Evolutionary conservation across 2,797 vertebrate genomes (phyloP).

Genomic region (Pterois miles): DNA sequence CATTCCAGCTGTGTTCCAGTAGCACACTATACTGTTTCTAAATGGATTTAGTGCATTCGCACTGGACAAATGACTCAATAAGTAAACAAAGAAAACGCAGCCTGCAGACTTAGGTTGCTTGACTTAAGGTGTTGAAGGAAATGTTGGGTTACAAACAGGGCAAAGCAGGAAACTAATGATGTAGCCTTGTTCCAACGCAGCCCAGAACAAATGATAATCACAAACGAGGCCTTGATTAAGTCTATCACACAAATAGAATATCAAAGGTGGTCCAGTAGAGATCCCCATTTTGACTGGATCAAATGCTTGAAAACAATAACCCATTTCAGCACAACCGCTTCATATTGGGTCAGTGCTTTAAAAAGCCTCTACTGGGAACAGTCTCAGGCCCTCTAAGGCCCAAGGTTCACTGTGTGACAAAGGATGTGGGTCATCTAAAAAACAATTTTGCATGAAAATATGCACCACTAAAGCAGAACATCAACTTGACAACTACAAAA

Average conservation of each 20-base stretch:
- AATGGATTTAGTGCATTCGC: background rate
- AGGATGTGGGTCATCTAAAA: background rate
- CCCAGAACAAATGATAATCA: too few species aligned
- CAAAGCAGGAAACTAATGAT: background rate
- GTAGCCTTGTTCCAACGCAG: background rate
- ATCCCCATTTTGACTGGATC: background rate
- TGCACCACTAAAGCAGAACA: too few species aligned
- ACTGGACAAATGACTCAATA: background rate
- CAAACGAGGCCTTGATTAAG: too few species aligned
- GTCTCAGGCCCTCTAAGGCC: background rate
- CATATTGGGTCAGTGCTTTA: background rate
- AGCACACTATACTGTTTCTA: background rate
- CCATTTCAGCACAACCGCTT: background rate
- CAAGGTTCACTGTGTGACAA: background rate
- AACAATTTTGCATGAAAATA: background rate
- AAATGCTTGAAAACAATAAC: background rate
- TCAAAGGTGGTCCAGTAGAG: background rate
- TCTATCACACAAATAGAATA: background rate
- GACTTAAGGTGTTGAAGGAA: background rate
- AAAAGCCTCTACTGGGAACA: background rate
- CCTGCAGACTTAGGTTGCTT: background rate
- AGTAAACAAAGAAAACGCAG: background rate
- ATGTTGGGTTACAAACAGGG: background rate
- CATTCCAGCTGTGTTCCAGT: background rate
- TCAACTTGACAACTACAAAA: too few species aligned